Base-by-base conservation (phyloP, 53 echinoderm and acorn worm species). In the Crossaster papposus region DNA sequence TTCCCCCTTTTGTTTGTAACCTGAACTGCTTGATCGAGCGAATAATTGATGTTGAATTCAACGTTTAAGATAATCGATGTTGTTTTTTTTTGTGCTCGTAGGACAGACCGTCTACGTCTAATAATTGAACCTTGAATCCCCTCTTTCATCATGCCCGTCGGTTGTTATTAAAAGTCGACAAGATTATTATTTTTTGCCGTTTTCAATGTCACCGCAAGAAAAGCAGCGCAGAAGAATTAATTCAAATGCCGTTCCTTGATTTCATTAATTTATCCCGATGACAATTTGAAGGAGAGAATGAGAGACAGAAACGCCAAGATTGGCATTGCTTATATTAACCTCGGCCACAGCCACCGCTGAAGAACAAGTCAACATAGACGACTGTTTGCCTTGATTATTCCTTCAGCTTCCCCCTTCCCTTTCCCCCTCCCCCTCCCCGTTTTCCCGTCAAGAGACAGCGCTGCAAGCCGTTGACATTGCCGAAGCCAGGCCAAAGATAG, bases 291-390 rank as follows among this genome's bases (percentile, higher is more conserved):
- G 58, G 58, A 15, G 22, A 58, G 58, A 58, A 17, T 2, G 6
- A 44, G 44, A 9, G 44, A 44, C 2, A 58, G 58, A 58, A 20
- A 58, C 17, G 17, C 58, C 12, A 17, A 14, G 58, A 58, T 58
- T 58, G 58, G 58, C 58, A 58, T 11, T 58, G 22, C 58, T 58
- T 58, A n/a, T 44, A 58, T 58, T 58, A 58, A 14, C 22, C 17
- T 20, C 58, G 17, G 58, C 58, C 22, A 58, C 2, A 14, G 17
- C 22, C 23, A 70, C 0, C 70, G 4, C 70, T 14, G 28, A 70
- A 14, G 70, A 70, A 28, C 70, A 70, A 28, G 70, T 70, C 70
- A 70, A 70, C 70, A 70, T 6, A 44, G 44, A n/a, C 31, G 70
- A n/a, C 2, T 78, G 38, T 78, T 78, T 51, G 37, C 37, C 37